phyloP scores from a whole-genome alignment of 2,113 vertebrate genomes.

The Puma concolor region DNA sequence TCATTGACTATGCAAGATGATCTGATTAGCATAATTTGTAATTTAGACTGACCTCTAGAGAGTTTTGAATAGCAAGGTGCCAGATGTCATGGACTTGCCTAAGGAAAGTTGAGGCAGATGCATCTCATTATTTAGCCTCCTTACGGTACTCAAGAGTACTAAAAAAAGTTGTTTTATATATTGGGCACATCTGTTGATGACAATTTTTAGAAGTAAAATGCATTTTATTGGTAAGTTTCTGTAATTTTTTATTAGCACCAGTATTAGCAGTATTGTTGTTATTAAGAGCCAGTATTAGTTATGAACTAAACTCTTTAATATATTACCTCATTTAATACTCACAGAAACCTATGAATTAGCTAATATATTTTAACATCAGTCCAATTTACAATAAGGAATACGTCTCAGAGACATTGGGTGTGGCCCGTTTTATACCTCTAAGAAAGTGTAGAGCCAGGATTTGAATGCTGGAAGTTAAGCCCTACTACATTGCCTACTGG shows the following conservation, averaged over 20 bases:
- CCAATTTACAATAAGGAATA: neutral
- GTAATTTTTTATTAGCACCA: neutral
- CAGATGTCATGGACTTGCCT: slow-evolving; percentile 1
- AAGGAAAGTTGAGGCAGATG: slow-evolving; percentile 2
- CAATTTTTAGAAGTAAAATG: neutral
- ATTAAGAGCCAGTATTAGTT: neutral
- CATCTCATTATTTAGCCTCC: neutral
- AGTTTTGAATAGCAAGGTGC: neutral
- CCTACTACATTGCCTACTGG: neutral
- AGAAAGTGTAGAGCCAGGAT: neutral
- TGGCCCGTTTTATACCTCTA: neutral
- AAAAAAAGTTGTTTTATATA: neutral
- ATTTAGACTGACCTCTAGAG: neutral
- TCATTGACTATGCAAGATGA: neutral
- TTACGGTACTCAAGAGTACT: neutral
- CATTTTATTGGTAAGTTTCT: neutral
- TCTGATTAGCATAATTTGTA: slow-evolving; percentile 37
- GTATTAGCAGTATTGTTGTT: neutral
- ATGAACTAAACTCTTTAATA: neutral
- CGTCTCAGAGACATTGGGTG: neutral
- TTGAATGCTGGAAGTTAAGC: neutral
- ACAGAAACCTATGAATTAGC: neutral
- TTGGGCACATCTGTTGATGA: slow-evolving; percentile 23
- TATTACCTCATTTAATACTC: slow-evolving; percentile 12
- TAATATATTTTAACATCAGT: neutral